A percentile compares a stretch with the other conserved stretches of the same genome.
phyloP scores from a whole-genome alignment of 92 coral and sea anemone genomes.

The Parazoanthus darwini region DNA sequence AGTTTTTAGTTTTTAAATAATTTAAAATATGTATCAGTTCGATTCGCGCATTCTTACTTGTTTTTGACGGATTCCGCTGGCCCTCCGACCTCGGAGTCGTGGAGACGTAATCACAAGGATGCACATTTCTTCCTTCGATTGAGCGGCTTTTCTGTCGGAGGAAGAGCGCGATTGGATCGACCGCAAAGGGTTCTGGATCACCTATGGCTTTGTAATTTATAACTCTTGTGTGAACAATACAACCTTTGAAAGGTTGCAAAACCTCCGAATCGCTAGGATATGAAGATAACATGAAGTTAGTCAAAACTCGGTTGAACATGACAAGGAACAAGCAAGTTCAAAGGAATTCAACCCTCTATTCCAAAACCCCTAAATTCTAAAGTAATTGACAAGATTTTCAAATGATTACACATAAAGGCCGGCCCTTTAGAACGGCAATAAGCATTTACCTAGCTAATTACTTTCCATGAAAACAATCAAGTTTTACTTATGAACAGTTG shows the following conservation, averaged over 20 bases:
- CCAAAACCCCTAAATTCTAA: too few relatives aligned
- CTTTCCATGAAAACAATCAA: too few relatives aligned
- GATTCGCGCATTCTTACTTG: neutral
- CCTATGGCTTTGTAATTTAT: neutral
- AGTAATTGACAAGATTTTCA: too few relatives aligned
- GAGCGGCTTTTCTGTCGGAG: neutral
- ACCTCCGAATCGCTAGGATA: neutral
- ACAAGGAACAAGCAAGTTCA: neutral
- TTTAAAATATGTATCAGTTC: too few relatives aligned
- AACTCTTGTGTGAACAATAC: conserved; percentile 17
- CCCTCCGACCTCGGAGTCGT: conserved; percentile 17
- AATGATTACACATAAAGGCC: too few relatives aligned
- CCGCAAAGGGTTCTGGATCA: neutral
- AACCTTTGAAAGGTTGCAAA: conserved; percentile 14
- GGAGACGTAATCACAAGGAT: conserved; percentile 2
- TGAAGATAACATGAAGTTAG: neutral
- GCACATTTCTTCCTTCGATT: conserved; percentile 16
- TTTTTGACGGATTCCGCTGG: neutral
- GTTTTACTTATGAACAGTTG: too few relatives aligned
- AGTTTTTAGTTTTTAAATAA: too few relatives aligned
- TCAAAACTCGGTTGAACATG: too few relatives aligned
- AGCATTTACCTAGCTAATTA: too few relatives aligned
- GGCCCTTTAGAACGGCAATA: too few relatives aligned
- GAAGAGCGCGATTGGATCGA: neutral
- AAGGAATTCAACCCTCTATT: too few relatives aligned